These are phyloP conservation scores for Hypolimnas misippus DNA, from an alignment of 2,888 invertebrate species.

Conservation along the genomic window DNA sequence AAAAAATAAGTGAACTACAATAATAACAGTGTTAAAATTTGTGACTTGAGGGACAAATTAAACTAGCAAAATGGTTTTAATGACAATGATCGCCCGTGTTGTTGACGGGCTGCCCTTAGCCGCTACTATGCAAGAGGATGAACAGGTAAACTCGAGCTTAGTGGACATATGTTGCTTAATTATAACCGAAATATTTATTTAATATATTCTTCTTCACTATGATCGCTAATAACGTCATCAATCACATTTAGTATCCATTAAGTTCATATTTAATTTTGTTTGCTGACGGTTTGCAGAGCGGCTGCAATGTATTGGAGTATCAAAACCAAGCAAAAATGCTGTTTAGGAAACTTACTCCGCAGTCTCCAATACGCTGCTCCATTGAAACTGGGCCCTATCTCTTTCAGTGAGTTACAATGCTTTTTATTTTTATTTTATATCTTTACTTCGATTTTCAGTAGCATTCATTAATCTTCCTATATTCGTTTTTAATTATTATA, in stretches of 20 bases:
- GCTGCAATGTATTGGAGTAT: conserved; percentile 97
- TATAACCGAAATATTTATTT: not conserved
- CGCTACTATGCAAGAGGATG: conserved; percentile 99
- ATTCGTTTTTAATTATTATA: not conserved
- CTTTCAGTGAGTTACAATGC: conserved; percentile 93
- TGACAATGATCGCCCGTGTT: conserved; percentile 98
- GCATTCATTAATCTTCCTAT: conserved; percentile 6
- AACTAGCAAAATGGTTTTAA: conserved; percentile 91
- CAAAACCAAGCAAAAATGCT: conserved; percentile 99
- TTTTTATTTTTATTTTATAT: conserved; percentile 58
- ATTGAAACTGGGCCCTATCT: conserved; percentile 98
- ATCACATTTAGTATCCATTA: conserved; percentile 43
- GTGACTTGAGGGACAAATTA: conserved; percentile 52
- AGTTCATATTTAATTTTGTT: conserved; percentile 54
- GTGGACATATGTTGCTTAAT: conserved; percentile 25
- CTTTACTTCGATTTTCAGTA: conserved; percentile 42
- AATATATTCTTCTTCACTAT: conserved; percentile 8
- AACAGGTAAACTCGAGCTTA: conserved; percentile 88
- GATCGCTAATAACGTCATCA: not conserved
- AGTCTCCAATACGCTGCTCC: conserved; percentile 95
- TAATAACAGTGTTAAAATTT: conserved; percentile 45
- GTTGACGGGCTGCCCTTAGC: conserved; percentile 97
- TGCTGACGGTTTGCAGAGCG: conserved; percentile 88
- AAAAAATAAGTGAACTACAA: conserved; percentile 59
- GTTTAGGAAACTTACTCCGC: conserved; percentile 95